Conservation (phyloP, 2,113 vertebrate genomes). For the Pterocles burchelli region DNA sequence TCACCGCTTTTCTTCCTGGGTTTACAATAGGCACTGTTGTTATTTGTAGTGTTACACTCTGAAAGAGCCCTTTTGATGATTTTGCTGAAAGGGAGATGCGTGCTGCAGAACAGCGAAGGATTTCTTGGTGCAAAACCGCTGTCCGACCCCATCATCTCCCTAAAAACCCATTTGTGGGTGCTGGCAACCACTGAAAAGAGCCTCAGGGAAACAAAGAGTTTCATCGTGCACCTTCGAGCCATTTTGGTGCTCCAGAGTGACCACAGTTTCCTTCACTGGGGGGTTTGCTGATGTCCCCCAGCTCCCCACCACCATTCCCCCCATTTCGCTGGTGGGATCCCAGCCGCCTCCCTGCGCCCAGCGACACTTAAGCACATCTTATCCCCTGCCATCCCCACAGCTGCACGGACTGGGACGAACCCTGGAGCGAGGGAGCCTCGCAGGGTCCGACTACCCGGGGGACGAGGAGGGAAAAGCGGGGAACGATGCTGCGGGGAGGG, state of each 20-base stretch:
- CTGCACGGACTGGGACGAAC: background rate
- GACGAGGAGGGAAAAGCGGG: too few relatives aligned
- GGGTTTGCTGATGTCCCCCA: background rate
- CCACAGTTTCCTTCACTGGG: fast-evolving
- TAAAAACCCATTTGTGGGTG: fast-evolving
- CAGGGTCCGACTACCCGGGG: background rate
- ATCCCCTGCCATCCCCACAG: background rate
- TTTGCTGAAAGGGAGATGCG: fast-evolving
- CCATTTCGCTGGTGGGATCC: background rate
- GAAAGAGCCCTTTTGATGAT: background rate
- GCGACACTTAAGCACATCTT: fast-evolving
- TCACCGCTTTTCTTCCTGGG: background rate
- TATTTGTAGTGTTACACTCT: fast-evolving
- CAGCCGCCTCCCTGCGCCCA: background rate
- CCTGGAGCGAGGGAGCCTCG: background rate
- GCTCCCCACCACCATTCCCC: background rate
- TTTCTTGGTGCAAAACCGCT: background rate
- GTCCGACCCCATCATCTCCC: fast-evolving
- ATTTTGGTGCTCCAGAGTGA: fast-evolving
- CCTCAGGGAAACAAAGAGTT: background rate
- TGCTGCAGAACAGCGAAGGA: background rate
- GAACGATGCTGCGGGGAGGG: too few relatives aligned
- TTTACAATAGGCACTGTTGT: background rate
- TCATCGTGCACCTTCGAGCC: fast-evolving
- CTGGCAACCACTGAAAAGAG: background rate